phyloP scores from a whole-genome alignment of 2,113 vertebrate genomes.

The Desmodus rotundus region DNA sequence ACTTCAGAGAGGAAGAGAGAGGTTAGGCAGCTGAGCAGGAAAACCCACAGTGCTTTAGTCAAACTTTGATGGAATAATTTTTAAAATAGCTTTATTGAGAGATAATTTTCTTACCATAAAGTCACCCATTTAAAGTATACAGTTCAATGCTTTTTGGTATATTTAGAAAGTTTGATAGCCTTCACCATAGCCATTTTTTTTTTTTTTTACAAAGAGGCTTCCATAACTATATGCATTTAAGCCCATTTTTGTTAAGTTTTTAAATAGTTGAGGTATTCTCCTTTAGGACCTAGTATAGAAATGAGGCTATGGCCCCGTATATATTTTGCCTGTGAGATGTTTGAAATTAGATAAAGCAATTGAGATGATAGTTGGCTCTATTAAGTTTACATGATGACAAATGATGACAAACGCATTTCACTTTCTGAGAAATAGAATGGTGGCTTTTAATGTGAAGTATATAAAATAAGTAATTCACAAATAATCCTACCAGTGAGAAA shows the following conservation, averaged over 20 bases:
- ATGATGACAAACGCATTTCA: not conserved
- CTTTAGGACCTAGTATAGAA: not conserved
- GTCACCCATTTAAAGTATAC: not conserved
- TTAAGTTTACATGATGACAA: not conserved
- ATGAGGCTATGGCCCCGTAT: not conserved
- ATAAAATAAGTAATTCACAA: not conserved
- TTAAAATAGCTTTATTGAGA: not conserved
- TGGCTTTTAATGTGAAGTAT: constrained; percentile 6
- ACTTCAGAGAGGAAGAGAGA: not conserved
- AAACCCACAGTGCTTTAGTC: not conserved
- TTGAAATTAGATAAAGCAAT: constrained; percentile 1
- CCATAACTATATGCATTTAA: not conserved
- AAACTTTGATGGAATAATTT: not conserved
- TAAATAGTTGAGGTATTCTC: not conserved
- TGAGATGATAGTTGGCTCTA: not conserved
- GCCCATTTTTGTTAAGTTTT: not conserved
- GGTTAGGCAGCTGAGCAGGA: not conserved
- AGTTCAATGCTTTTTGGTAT: not conserved
- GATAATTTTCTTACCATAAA: not conserved
- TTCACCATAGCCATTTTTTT: not conserved
- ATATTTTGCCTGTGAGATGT: not conserved
- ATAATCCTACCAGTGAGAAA: not conserved
- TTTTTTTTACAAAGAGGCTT: not conserved
- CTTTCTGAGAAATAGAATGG: not conserved
- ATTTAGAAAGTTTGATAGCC: not conserved